phyloP scores from a whole-genome alignment of 2,113 vertebrate species.

The Plestiodon gilberti region DNA sequence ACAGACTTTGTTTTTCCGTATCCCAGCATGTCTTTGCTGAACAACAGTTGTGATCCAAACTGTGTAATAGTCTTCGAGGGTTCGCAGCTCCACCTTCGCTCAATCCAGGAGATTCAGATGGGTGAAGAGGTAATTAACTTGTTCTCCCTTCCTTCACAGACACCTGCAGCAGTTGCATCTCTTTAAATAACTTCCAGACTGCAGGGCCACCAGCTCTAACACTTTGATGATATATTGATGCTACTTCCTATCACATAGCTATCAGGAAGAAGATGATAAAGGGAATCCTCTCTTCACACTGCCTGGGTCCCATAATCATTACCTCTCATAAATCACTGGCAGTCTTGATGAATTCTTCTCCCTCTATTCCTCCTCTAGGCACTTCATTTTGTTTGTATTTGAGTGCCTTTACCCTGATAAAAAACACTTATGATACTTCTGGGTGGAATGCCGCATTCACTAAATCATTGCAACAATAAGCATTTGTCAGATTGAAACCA shows the following conservation, averaged over 20 bases:
- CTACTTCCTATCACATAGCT: conserved; percentile 60
- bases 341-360: conserved; percentile 55
- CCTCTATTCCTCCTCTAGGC: conserved; percentile 52
- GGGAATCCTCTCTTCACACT: conserved; percentile 61
- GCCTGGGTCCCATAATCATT: conserved; percentile 55
- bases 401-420: conserved; percentile 50
- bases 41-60: conserved; percentile 96
- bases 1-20: conserved; percentile 5
- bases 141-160: conserved; percentile 53
- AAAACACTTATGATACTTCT: conserved; percentile 59
- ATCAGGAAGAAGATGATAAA: conserved; percentile 53
- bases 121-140: conserved; percentile 85
- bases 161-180: conserved; percentile 66
- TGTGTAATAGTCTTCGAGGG: conserved; percentile 92
- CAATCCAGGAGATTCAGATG: conserved; percentile 81
- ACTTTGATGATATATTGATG: conserved; percentile 73
- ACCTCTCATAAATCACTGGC: conserved; percentile 61
- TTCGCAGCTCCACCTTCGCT: conserved; percentile 84
- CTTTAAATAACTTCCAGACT: conserved; percentile 71
- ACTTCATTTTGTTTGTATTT: conserved; percentile 54
- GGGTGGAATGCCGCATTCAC: conserved; percentile 51
- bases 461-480: conserved; percentile 51
- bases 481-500: conserved; percentile 50
- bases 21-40: conserved; percentile 92
- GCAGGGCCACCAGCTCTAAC: conserved; percentile 66